A percentile compares a stretch with the other conserved stretches of the same genome.
Conservation (phyloP, 2,888 invertebrate species). For the Erebia ligea region DNA sequence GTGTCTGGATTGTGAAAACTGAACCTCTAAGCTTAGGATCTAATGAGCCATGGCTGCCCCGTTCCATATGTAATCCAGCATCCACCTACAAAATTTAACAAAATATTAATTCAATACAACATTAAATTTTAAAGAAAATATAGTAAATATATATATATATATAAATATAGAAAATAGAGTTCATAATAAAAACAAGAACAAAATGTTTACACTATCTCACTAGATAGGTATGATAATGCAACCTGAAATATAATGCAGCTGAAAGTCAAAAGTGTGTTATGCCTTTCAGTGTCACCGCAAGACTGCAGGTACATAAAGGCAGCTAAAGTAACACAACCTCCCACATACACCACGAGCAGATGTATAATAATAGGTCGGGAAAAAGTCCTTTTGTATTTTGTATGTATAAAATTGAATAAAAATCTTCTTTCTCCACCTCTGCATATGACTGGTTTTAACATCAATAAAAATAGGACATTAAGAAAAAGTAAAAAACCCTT, state of each 20-base stretch:
- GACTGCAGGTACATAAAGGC: neutral
- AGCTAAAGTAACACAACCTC: neutral
- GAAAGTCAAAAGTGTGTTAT: slow-evolving; percentile 6
- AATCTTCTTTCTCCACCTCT: no score
- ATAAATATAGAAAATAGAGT: no score
- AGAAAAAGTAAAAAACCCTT: no score
- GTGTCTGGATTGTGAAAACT: slow-evolving; percentile 95
- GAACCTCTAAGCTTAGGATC: slow-evolving; percentile 79
- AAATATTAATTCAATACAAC: neutral
- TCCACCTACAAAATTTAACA: slow-evolving; percentile 85
- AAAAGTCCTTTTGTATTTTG: no score
- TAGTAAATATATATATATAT: no score
- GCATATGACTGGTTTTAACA: no score
- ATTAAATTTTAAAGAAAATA: neutral
- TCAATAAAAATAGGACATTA: no score
- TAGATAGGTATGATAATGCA: neutral
- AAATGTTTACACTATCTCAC: neutral
- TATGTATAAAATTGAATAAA: no score
- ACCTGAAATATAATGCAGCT: neutral
- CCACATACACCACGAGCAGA: neutral
- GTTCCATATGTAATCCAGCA: slow-evolving; percentile 92
- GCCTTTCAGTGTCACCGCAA: neutral
- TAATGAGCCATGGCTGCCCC: slow-evolving; percentile 90
- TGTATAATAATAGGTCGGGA: no score
- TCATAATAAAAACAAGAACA: neutral